These are phyloP conservation scores for Trichosurus vulpecula DNA, from an alignment of 2,797 vertebrate genomes.

Conservation along the genomic window DNA sequence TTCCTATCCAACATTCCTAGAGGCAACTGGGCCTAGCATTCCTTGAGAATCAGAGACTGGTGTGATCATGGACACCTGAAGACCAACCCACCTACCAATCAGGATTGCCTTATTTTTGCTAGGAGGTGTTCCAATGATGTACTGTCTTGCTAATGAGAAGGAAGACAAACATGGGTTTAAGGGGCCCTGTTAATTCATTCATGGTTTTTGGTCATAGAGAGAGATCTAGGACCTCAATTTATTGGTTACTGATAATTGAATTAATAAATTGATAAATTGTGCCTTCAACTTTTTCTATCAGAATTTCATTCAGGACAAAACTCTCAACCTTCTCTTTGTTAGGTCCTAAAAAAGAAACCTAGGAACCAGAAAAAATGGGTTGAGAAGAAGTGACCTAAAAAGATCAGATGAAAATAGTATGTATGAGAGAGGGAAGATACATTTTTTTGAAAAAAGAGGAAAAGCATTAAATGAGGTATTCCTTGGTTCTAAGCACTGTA, in stretches of 20 bases:
- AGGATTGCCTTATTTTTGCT: neutral
- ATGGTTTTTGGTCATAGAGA: neutral
- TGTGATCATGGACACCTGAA: neutral
- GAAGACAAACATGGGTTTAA: neutral
- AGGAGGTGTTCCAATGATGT: neutral
- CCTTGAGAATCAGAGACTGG: neutral
- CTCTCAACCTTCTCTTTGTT: neutral
- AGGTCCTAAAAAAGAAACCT: neutral
- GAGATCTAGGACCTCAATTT: neutral
- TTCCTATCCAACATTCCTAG: neutral
- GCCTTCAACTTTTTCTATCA: neutral
- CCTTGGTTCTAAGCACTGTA: neutral
- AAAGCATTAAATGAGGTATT: conserved; percentile 35
- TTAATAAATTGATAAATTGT: neutral
- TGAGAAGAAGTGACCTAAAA: neutral
- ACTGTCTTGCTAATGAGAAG: neutral
- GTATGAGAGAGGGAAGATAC: neutral
- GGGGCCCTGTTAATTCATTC: neutral
- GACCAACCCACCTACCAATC: neutral
- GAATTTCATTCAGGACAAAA: neutral
- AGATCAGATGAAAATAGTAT: neutral
- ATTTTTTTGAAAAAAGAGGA: neutral
- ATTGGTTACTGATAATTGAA: neutral
- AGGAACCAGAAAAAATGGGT: neutral
- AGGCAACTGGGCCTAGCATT: neutral